phyloP scores from a whole-genome alignment of 2,888 invertebrate species.

The Eudasyphora cyanicolor region DNA sequence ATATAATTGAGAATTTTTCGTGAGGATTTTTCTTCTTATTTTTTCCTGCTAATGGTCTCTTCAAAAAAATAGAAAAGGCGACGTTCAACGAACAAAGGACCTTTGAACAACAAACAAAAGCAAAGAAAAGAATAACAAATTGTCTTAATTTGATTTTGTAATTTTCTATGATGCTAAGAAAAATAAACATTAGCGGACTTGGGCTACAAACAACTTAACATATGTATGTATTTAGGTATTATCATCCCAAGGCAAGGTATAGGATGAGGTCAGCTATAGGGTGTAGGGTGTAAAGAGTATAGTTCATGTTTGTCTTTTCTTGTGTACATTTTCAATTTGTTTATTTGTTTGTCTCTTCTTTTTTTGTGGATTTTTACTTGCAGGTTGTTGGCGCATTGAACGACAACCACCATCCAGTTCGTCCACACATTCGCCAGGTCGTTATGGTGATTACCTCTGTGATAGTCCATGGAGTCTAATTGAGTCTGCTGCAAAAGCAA shows the following conservation, averaged over 20 bases:
- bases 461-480: conserved; percentile 94
- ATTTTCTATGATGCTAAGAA: conserved; percentile 53
- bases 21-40: background rate
- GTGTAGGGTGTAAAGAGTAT: no score
- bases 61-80: no score
- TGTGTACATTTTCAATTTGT: conserved; percentile 43
- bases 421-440: conserved; percentile 84
- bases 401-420: conserved; percentile 82
- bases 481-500: conserved; percentile 92
- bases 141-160: conserved; percentile 59
- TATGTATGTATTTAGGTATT: no score
- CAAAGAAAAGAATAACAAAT: conserved; percentile 46
- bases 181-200: conserved; percentile 51
- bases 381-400: conserved; percentile 85
- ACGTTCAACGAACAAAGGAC: background rate
- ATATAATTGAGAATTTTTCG: background rate
- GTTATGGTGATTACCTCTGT: conserved; percentile 90
- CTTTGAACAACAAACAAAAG: background rate
- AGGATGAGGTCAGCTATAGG: no score
- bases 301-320: background rate
- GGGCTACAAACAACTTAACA: no score
- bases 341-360: conserved; percentile 11
- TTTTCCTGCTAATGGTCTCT: background rate
- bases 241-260: no score
- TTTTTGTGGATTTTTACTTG: no score